Percentiles rank a stretch among this genome's conserved stretches.
These are phyloP conservation scores for Pristionchus entomophagus DNA, from an alignment of 2,888 invertebrate species.

Conservation along the genomic window DNA sequence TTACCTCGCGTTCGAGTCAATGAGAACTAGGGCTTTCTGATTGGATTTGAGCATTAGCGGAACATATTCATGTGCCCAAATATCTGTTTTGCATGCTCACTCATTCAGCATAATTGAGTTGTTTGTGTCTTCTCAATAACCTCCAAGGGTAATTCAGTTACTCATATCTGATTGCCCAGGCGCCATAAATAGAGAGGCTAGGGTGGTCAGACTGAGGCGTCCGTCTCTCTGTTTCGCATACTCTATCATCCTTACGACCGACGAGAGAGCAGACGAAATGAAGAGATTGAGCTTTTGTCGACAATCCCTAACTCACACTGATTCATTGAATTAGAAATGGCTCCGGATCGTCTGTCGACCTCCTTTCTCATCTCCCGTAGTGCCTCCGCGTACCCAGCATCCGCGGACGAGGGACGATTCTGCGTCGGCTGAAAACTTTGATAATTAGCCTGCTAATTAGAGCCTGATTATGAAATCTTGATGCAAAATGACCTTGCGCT, in stretches of 20 bases:
- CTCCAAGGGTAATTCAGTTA: slow-evolving; percentile 28
- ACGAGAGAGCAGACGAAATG: neutral
- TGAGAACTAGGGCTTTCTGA: neutral
- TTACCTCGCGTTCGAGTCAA: slow-evolving; percentile 27
- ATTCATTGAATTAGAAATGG: slow-evolving; percentile 65
- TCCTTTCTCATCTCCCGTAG: slow-evolving; percentile 65
- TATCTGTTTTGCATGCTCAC: neutral
- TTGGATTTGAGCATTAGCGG: neutral
- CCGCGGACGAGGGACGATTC: slow-evolving; percentile 73
- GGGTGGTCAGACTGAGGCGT: too few species aligned
- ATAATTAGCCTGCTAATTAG: neutral
- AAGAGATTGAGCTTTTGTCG: neutral
- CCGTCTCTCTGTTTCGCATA: neutral
- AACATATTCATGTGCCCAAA: neutral
- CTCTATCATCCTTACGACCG: too few species aligned
- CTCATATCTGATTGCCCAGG: slow-evolving; percentile 48
- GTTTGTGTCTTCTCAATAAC: neutral
- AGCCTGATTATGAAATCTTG: neutral
- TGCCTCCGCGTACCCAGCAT: slow-evolving; percentile 69
- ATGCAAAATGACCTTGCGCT: too few species aligned
- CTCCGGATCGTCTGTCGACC: slow-evolving; percentile 56
- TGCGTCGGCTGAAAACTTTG: slow-evolving; percentile 52
- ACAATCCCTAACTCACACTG: slow-evolving; percentile 57
- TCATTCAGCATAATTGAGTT: neutral
- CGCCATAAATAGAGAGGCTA: too few species aligned